Evolutionary conservation across 1,140 invertebrate genomes (phyloP).

Genomic region (Drosophila parvula): DNA sequence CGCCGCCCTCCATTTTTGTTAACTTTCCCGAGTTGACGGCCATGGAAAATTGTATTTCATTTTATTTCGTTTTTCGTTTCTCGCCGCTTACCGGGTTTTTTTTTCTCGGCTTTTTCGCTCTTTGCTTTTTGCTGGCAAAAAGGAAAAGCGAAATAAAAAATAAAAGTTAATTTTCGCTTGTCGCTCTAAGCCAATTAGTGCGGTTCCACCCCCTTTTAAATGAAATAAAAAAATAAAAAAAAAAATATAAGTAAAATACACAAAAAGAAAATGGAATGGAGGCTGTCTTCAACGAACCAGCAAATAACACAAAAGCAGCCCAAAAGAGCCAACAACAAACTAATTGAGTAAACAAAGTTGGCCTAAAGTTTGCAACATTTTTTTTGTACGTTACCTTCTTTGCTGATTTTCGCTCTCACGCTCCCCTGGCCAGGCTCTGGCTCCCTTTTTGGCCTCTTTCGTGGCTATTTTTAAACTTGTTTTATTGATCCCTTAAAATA

Average conservation of each 20-base stretch:
- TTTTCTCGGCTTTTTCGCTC: constrained; percentile 45
- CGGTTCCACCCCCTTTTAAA: constrained; percentile 22
- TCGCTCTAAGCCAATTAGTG: constrained; percentile 82
- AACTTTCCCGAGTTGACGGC: constrained; percentile 63
- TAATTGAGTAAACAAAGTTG: constrained; percentile 79
- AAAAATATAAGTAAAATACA: constrained; percentile 15
- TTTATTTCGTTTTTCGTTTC: constrained; percentile 41
- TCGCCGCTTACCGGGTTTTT: constrained; percentile 9
- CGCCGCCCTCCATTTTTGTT: constrained; percentile 37
- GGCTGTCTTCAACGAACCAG: constrained; percentile 60
- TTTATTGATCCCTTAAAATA: constrained; percentile 81
- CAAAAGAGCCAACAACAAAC: constrained; percentile 47
- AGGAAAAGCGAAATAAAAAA: constrained; percentile 36
- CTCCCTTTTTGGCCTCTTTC: background rate
- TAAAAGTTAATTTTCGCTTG: constrained; percentile 82
- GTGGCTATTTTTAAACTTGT: constrained; percentile 76
- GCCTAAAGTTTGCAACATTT: constrained; percentile 59
- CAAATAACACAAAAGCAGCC: constrained; percentile 68
- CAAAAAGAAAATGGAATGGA: constrained; percentile 1
- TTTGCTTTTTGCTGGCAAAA: constrained; percentile 19
- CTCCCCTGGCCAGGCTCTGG: background rate
- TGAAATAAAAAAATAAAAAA: background rate
- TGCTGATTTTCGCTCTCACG: constrained; percentile 46
- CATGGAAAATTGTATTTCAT: constrained; percentile 64
- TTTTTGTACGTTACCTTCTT: constrained; percentile 48